phyloP scores from a whole-genome alignment of 2,888 invertebrate species.

The Apotomis capreana region DNA sequence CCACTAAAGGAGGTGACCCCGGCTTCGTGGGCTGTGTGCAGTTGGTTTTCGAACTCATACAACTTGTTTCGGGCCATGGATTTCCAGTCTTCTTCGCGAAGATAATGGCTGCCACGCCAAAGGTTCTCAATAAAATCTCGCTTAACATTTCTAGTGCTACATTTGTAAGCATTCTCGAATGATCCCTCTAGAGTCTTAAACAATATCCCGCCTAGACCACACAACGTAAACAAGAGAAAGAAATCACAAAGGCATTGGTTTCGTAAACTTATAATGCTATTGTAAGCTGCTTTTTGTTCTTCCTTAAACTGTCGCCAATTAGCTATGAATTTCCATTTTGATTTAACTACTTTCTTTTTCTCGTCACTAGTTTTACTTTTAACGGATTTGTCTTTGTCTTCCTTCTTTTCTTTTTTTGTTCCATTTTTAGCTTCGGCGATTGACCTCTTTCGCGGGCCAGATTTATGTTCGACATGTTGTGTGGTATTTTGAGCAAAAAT shows the following conservation, averaged over 20 bases:
- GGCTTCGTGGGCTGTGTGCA: conserved; percentile 92
- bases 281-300: conserved; percentile 83
- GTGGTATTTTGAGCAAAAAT: conserved; percentile 55
- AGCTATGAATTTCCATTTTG: conserved; percentile 72
- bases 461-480: conserved; percentile 53
- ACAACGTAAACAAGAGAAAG: conserved; percentile 87
- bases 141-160: conserved; percentile 93
- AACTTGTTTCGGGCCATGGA: conserved; percentile 91
- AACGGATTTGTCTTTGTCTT: conserved; percentile 44
- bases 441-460: conserved; percentile 66
- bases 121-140: conserved; percentile 92
- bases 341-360: conserved; percentile 59
- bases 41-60: conserved; percentile 92
- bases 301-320: conserved; percentile 84
- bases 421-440: conserved; percentile 53
- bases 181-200: conserved; percentile 93
- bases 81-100: conserved; percentile 95
- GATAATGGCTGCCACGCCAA: conserved; percentile 91
- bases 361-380: conserved; percentile 54
- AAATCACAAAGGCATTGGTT: conserved; percentile 88
- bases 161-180: conserved; percentile 93
- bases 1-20: conserved; percentile 93
- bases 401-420: conserved; percentile 53
- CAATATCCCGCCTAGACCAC: conserved; percentile 90
- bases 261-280: conserved; percentile 79